Conservation (phyloP, 53 echinoderm and acorn worm species). For the Apostichopus leukothele region DNA sequence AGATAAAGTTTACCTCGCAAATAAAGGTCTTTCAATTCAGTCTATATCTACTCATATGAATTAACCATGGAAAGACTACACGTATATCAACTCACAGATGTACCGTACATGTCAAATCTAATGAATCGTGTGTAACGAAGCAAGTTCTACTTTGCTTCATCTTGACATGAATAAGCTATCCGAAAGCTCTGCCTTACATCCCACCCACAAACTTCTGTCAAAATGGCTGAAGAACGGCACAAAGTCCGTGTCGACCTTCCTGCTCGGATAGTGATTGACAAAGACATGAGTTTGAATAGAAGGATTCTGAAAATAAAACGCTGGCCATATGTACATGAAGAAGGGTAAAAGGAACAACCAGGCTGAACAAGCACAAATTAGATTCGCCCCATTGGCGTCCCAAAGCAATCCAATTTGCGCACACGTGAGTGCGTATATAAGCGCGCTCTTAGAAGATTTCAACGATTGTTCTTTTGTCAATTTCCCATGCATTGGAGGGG, state of each 20-base stretch:
- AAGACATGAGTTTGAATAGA: background rate
- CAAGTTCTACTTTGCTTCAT: too few species aligned
- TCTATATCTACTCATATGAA: too few species aligned
- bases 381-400: conserved; percentile 27
- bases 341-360: background rate
- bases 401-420: conserved; percentile 38
- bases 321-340: background rate
- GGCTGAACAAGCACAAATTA: conserved; percentile 21
- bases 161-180: too few species aligned
- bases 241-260: background rate
- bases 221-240: background rate
- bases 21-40: too few species aligned
- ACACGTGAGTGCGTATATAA: conserved; percentile 17
- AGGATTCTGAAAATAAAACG: background rate
- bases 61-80: too few species aligned
- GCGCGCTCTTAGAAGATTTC: conserved; percentile 14
- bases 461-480: conserved; percentile 31
- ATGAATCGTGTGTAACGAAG: too few species aligned
- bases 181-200: background rate
- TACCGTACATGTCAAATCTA: too few species aligned
- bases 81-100: too few species aligned
- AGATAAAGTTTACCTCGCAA: too few species aligned
- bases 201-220: background rate
- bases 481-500: background rate
- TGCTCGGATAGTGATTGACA: background rate